Evolutionary conservation across 2,888 invertebrate genomes (phyloP).

Genomic region (Meiosimyza platycephala): DNA sequence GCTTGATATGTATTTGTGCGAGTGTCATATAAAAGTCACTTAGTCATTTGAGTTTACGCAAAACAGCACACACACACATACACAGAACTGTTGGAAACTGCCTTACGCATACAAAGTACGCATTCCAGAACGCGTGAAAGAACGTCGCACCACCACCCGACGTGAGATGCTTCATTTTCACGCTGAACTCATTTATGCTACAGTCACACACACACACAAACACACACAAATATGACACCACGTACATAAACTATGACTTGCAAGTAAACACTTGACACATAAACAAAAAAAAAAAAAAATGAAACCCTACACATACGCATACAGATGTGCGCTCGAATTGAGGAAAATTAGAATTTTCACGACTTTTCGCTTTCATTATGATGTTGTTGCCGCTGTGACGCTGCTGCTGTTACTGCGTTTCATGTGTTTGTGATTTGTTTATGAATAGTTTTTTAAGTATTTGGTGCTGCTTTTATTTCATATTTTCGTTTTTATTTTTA

Average conservation of each 20-base stretch:
- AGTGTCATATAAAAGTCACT: slow-evolving; percentile 13
- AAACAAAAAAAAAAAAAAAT: no score
- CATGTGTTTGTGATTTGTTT: slow-evolving; percentile 3
- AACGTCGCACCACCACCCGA: background rate
- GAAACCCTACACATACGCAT: no score
- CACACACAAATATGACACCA: background rate
- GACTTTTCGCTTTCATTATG: background rate
- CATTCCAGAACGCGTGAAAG: no score
- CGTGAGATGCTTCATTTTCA: background rate
- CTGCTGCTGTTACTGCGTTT: background rate
- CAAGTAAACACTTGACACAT: no score
- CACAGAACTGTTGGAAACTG: background rate
- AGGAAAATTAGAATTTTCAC: background rate
- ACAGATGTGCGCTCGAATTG: no score
- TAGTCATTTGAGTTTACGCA: background rate
- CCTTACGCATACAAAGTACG: background rate
- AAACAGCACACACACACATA: background rate
- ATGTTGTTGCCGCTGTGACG: background rate
- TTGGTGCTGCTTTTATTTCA: background rate
- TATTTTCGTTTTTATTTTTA: background rate
- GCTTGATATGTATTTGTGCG: no score
- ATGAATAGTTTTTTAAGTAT: background rate
- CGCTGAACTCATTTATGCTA: background rate
- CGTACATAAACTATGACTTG: background rate
- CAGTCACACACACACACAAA: no score